Conservation (phyloP, 2,888 invertebrate genomes). For the Rhabditophanes sp. region DNA sequence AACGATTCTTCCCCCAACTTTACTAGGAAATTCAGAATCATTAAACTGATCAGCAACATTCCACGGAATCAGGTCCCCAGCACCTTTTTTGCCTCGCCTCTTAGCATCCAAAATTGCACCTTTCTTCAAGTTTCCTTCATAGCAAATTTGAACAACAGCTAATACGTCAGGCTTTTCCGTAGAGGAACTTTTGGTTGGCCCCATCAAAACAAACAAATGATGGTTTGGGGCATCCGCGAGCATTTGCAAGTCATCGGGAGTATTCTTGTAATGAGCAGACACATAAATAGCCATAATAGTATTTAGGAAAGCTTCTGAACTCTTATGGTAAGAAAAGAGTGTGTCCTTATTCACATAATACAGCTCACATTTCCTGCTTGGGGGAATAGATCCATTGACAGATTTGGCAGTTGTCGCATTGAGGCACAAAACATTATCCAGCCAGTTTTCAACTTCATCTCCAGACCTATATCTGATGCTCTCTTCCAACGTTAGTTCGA, state of each 20-base stretch:
- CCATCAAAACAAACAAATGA: slow-evolving; percentile 79
- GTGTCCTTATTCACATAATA: slow-evolving; percentile 63
- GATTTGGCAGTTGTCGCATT: slow-evolving; percentile 52
- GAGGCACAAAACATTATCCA: slow-evolving; percentile 73
- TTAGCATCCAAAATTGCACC: slow-evolving; percentile 61
- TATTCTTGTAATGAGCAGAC: slow-evolving; percentile 96
- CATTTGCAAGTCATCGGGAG: slow-evolving; percentile 81
- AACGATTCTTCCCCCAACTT: slow-evolving; percentile 75
- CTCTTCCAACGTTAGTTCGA: slow-evolving; percentile 62
- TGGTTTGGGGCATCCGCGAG: slow-evolving; percentile 96
- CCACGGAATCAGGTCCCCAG: slow-evolving; percentile 97
- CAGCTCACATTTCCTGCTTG: slow-evolving; percentile 72
- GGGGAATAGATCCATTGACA: slow-evolving; percentile 60
- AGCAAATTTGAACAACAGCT: slow-evolving; percentile 50
- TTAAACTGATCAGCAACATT: slow-evolving; percentile 82
- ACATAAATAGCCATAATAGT: slow-evolving; percentile 80
- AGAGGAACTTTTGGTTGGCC: slow-evolving; percentile 56
- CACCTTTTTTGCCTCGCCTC: slow-evolving; percentile 69
- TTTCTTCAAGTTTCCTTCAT: slow-evolving; percentile 55
- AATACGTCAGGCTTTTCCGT: slow-evolving; percentile 53
- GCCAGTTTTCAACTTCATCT: slow-evolving; percentile 63
- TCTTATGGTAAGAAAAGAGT: slow-evolving; percentile 84
- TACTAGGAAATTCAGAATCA: slow-evolving; percentile 74
- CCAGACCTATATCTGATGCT: slow-evolving; percentile 73
- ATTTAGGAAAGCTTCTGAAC: slow-evolving; percentile 66